A percentile compares a stretch with the other conserved stretches of the same genome.
phyloP scores from a whole-genome alignment of 1,140 invertebrate species.

The Sweltsa coloradensis region DNA sequence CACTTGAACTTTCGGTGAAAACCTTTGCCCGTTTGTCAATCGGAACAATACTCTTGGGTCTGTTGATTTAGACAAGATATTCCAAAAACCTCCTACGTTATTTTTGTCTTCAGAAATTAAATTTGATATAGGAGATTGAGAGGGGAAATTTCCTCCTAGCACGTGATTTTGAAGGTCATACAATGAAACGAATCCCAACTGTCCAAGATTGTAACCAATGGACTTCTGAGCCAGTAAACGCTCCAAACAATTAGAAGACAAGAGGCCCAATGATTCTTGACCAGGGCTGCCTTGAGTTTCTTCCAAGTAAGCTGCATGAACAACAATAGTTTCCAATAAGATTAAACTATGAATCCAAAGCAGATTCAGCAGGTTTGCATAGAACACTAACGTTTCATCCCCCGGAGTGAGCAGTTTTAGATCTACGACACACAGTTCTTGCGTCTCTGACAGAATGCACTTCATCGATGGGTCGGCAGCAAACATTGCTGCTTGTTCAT shows the following conservation, averaged over 20 bases:
- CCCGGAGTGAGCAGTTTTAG: conserved; percentile 27
- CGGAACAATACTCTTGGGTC: conserved; percentile 28
- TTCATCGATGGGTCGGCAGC: conserved; percentile 22
- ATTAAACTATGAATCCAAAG: conserved; percentile 7
- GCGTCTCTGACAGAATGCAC: conserved; percentile 25
- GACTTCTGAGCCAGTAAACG: conserved; percentile 21
- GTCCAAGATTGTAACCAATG: conserved; percentile 28
- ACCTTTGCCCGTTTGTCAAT: conserved; percentile 26
- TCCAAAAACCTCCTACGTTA: too few species aligned
- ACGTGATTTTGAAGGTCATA: conserved; percentile 24
- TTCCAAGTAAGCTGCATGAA: conserved; percentile 26
- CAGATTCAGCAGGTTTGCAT: conserved; percentile 28
- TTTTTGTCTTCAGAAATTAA: conserved; percentile 22
- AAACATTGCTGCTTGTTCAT: background rate
- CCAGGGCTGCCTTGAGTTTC: too few species aligned
- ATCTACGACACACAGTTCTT: conserved; percentile 22
- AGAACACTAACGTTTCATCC: conserved; percentile 29
- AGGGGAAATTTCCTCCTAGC: conserved; percentile 22
- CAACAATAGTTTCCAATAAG: conserved; percentile 16
- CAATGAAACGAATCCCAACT: conserved; percentile 29
- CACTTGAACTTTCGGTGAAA: conserved; percentile 23
- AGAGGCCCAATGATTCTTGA: background rate
- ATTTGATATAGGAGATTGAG: conserved; percentile 25
- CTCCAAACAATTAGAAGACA: background rate
- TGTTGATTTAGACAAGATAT: conserved; percentile 26